These are phyloP conservation scores for Paradisaea rubra DNA, from an alignment of 2,113 vertebrate genomes.

Conservation along the genomic window DNA sequence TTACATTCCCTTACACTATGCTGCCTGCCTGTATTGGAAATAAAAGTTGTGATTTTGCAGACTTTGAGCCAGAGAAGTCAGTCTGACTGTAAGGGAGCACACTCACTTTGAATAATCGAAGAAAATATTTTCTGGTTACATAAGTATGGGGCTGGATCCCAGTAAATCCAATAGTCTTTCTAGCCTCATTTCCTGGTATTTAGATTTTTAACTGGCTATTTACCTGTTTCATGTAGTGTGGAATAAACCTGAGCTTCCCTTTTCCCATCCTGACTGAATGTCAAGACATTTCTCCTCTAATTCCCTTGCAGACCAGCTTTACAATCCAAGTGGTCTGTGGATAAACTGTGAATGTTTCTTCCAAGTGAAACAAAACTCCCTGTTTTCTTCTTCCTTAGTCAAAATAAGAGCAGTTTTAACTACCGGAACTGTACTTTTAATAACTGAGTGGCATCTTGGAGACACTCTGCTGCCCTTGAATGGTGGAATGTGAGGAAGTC, in stretches of 20 bases:
- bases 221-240: neutral
- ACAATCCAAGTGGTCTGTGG: neutral
- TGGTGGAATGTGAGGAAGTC: neutral
- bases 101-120: neutral
- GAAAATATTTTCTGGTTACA: neutral
- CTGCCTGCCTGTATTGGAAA: neutral
- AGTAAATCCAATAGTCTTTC: neutral
- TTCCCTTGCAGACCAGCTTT: neutral
- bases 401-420: neutral
- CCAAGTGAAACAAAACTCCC: neutral
- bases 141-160: neutral
- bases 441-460: neutral
- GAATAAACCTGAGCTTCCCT: neutral
- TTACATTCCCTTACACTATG: neutral
- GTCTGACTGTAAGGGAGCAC: neutral
- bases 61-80: neutral
- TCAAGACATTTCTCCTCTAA: neutral
- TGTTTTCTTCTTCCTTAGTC: neutral
- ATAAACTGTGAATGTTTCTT: neutral
- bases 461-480: neutral
- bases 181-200: neutral
- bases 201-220: neutral
- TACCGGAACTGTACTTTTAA: neutral
- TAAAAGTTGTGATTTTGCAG: neutral
- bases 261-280: neutral